These are phyloP conservation scores for Stratiomys singularior DNA, from an alignment of 2,888 invertebrate genomes.

Conservation along the genomic window DNA sequence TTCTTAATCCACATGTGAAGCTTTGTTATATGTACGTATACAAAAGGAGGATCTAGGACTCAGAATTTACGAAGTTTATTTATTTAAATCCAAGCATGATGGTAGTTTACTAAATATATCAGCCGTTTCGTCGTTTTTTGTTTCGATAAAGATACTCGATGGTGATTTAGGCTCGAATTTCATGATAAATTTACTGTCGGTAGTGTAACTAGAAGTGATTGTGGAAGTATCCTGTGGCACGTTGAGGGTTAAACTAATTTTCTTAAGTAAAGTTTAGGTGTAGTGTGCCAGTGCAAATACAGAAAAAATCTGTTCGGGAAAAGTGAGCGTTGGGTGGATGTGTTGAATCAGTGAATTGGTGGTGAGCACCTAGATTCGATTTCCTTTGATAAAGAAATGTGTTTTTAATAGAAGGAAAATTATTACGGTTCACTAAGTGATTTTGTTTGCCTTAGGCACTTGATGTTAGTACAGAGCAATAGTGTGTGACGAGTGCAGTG, in stretches of 20 bases:
- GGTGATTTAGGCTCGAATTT: not conserved
- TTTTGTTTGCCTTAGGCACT: not conserved
- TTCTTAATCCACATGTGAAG: not conserved
- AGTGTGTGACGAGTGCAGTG: constrained; percentile 11
- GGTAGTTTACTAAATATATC: not conserved
- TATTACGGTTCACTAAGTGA: constrained; percentile 19
- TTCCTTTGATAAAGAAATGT: constrained; percentile 22
- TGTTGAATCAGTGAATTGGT: not conserved
- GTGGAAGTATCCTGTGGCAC: constrained; percentile 9
- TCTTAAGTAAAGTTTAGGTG: constrained; percentile 16
- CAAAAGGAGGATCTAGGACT: constrained; percentile 1
- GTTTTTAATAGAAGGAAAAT: constrained; percentile 10
- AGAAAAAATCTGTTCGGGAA: constrained; percentile 10
- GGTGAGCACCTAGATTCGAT: not conserved
- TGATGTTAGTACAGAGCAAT: not conserved
- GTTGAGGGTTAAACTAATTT: constrained; percentile 34
- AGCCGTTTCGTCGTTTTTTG: not conserved
- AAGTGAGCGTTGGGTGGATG: not conserved
- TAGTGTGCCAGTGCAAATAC: not conserved
- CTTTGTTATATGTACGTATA: not conserved
- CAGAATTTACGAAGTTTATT: not conserved
- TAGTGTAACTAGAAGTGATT: not conserved
- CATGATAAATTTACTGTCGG: constrained; percentile 1
- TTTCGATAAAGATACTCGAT: not conserved
- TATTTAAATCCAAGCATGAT: not conserved